phyloP scores from a whole-genome alignment of 1,140 invertebrate genomes.

The Pemphigus obesinymphae region DNA sequence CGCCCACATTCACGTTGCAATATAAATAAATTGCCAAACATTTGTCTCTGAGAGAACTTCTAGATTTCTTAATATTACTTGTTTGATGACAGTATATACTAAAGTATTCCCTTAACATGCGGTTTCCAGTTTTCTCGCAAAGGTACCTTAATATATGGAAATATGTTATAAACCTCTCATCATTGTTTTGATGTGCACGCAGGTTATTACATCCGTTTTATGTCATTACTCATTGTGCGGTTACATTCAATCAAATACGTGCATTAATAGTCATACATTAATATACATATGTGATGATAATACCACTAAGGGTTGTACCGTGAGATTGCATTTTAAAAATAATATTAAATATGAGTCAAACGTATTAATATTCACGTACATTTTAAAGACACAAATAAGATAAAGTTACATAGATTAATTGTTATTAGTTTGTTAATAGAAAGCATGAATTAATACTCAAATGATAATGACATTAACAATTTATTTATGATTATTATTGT shows the following conservation, averaged over 20 bases:
- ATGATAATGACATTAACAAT: no score
- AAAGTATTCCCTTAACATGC: background rate
- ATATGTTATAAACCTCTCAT: background rate
- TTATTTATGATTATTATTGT: no score
- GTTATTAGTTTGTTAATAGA: no score
- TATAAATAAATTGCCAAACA: background rate
- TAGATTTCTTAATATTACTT: background rate
- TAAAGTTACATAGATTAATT: no score
- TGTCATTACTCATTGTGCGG: no score
- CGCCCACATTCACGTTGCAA: no score
- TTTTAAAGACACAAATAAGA: no score
- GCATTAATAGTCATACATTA: background rate
- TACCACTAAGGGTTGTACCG: no score
- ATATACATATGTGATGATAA: background rate
- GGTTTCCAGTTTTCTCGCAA: background rate
- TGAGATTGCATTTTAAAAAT: no score
- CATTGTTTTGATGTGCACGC: background rate
- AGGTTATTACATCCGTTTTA: background rate
- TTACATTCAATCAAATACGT: background rate
- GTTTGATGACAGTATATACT: background rate
- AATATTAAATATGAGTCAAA: no score
- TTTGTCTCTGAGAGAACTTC: background rate
- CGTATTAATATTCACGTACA: no score
- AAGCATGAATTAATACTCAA: no score
- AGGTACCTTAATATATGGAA: background rate